Percentiles rank a stretch among this genome's conserved stretches.
Conservation (phyloP, 2,113 vertebrate species). For the Enhydra lutris region DNA sequence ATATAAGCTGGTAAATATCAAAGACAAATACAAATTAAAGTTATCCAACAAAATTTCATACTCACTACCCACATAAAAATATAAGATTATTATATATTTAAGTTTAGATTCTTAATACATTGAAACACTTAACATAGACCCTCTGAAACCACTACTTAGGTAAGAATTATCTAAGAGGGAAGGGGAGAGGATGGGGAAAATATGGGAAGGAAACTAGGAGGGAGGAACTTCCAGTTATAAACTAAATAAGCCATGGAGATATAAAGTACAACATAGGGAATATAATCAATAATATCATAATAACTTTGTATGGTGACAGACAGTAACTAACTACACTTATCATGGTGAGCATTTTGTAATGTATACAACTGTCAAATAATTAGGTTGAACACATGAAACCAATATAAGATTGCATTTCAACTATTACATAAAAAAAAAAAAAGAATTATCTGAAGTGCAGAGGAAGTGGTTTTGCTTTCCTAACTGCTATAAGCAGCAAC, state of each 20-base stretch:
- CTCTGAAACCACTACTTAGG: neutral
- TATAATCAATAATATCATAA: neutral
- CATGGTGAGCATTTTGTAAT: neutral
- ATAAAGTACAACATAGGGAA: neutral
- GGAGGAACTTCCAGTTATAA: neutral
- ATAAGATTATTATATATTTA: neutral
- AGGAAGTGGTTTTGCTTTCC: conserved; percentile 18
- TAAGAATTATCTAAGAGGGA: neutral
- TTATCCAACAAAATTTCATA: neutral
- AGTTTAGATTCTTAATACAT: neutral
- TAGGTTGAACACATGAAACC: neutral
- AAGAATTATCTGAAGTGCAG: conserved; percentile 11
- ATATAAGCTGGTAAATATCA: conserved; percentile 21
- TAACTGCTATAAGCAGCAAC: neutral
- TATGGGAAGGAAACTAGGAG: neutral
- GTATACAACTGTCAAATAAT: neutral
- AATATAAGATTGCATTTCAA: neutral
- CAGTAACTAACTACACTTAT: neutral
- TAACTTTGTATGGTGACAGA: neutral
- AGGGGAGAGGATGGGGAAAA: neutral
- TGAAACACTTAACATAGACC: neutral
- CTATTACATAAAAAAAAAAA: neutral
- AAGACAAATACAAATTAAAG: neutral
- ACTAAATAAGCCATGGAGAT: neutral
- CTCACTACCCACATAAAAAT: neutral